A percentile compares a stretch with the other conserved stretches of the same genome.
These are phyloP conservation scores for Bubo blakistoni DNA, from an alignment of 2,113 vertebrate species.

Conservation along the genomic window DNA sequence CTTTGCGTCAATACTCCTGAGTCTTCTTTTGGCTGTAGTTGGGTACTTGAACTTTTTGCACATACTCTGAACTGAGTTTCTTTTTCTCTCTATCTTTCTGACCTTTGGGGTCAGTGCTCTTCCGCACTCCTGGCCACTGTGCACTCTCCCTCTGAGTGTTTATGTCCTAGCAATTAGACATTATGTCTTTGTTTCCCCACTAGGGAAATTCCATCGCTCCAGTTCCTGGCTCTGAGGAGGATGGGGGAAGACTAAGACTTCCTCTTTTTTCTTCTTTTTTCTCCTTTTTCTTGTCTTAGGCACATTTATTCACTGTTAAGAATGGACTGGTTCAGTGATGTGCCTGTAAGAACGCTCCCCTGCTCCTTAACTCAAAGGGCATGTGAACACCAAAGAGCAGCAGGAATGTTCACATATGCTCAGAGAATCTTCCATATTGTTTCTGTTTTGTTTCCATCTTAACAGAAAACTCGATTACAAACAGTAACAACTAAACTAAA, in stretches of 20 bases:
- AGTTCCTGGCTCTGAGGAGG: neutral
- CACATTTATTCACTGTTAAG: neutral
- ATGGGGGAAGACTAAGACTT: neutral
- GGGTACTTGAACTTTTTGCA: neutral
- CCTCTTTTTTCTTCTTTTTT: neutral
- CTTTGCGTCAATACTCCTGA: neutral
- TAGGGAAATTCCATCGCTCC: neutral
- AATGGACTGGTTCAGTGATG: neutral
- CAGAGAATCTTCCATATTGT: neutral
- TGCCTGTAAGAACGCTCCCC: neutral
- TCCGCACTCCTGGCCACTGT: neutral
- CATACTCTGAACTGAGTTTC: neutral
- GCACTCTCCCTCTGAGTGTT: neutral
- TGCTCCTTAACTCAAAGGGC: neutral
- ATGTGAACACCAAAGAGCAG: neutral
- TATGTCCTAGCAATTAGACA: neutral
- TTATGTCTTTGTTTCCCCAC: neutral
- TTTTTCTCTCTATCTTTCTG: neutral
- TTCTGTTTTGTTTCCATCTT: constrained; percentile 55
- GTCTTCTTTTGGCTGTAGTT: neutral
- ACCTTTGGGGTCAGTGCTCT: neutral
- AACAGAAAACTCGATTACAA: constrained; percentile 28
- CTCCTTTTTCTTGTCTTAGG: neutral
- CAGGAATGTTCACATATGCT: neutral
- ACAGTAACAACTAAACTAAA: constrained; percentile 1